Percentiles rank a stretch among this genome's conserved stretches.
These are phyloP conservation scores for Gouania willdenowi DNA, from an alignment of 2,797 vertebrate species.

Conservation along the genomic window DNA sequence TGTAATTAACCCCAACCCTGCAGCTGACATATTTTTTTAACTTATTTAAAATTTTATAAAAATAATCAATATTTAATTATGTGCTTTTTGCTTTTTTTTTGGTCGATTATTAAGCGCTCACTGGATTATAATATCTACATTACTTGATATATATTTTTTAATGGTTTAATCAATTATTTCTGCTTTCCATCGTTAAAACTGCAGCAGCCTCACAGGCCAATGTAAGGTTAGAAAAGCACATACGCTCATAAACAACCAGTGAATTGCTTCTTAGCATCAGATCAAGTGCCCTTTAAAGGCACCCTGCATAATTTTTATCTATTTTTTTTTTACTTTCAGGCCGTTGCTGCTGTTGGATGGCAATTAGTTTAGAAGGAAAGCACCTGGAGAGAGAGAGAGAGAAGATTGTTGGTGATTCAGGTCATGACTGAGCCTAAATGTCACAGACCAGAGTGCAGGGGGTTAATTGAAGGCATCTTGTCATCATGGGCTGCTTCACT, in stretches of 20 bases:
- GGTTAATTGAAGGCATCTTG: conserved; percentile 55
- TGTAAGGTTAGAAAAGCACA: neutral
- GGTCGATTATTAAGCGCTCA: too few species aligned
- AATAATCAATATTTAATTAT: too few species aligned
- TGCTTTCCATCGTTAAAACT: too few species aligned
- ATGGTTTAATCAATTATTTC: too few species aligned
- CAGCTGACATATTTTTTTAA: too few species aligned
- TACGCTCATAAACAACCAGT: conserved; percentile 2
- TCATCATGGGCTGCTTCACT: conserved; percentile 19
- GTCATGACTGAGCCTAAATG: conserved; percentile 44
- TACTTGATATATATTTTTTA: too few species aligned
- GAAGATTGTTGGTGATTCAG: conserved; percentile 42
- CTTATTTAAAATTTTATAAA: too few species aligned
- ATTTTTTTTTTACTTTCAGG: neutral
- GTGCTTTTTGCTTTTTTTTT: too few species aligned
- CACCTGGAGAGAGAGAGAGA: conserved; percentile 18
- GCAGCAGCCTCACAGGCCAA: too few species aligned
- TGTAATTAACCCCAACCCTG: too few species aligned
- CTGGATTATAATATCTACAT: too few species aligned
- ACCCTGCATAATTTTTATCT: too few species aligned
- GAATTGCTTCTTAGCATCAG: conserved; percentile 8
- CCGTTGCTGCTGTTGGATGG: conserved; percentile 17
- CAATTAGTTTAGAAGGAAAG: conserved; percentile 51
- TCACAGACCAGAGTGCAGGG: conserved; percentile 40
- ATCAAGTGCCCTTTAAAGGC: conserved; percentile 8